A percentile compares a stretch with the other conserved stretches of the same genome.
Conservation (phyloP, 2,888 invertebrate species). For the Eumerus sabulonum region DNA sequence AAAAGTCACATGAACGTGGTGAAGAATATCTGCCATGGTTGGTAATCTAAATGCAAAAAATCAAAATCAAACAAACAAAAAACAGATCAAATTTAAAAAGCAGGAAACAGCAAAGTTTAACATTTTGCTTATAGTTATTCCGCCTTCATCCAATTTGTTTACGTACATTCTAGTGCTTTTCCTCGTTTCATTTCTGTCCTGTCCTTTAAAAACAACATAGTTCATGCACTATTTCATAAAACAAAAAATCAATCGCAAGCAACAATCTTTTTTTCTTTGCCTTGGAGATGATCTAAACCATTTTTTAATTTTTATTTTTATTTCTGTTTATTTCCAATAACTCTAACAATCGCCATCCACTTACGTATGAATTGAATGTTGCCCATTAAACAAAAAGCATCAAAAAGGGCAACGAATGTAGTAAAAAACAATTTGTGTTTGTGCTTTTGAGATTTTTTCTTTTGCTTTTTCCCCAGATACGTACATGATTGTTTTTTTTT, state of each 20-base stretch:
- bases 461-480: background rate
- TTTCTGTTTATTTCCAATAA: background rate
- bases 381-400: conserved; percentile 24
- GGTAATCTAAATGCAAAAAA: conserved; percentile 80
- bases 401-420: background rate
- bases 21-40: conserved; percentile 90
- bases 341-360: background rate
- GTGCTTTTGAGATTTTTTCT: too few species aligned
- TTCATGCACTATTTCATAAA: conserved; percentile 39
- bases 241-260: background rate
- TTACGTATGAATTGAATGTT: conserved; percentile 38
- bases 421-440: too few species aligned
- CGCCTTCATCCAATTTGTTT: conserved; percentile 51
- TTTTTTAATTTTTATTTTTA: conserved; percentile 2
- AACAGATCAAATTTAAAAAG: conserved; percentile 57
- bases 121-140: conserved; percentile 53
- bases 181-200: conserved; percentile 56
- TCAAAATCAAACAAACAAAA: conserved; percentile 67
- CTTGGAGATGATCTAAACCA: conserved; percentile 6
- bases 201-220: conserved; percentile 47
- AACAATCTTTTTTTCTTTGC: conserved; percentile 7
- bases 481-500: conserved; percentile 36
- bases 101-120: conserved; percentile 32
- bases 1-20: conserved; percentile 84
- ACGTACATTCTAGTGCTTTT: conserved; percentile 50